Conservation (phyloP, 2,888 invertebrate genomes). For the Andrena chrysosceles region DNA sequence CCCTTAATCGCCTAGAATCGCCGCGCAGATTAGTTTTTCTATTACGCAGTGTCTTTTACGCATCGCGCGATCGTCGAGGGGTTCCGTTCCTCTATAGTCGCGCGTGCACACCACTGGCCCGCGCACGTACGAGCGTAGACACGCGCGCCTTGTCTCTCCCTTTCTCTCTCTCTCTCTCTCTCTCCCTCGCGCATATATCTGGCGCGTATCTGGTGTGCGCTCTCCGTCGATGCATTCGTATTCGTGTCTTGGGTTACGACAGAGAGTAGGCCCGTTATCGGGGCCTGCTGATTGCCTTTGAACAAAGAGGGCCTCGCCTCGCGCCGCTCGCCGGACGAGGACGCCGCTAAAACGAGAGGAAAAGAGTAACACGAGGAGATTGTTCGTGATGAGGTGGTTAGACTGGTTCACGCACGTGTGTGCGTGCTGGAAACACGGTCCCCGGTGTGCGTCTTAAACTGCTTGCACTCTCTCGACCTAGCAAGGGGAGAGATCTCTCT, state of each 20-base stretch:
- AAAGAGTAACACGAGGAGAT: conserved; percentile 83
- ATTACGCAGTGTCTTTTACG: conserved; percentile 67
- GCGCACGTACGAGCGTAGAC: conserved; percentile 18
- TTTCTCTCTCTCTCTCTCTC: neutral
- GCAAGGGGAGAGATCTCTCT: conserved; percentile 61
- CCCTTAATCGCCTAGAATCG: conserved; percentile 19
- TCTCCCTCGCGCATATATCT: conserved; percentile 34
- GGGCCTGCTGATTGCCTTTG: conserved; percentile 83
- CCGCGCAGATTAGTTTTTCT: conserved; percentile 65
- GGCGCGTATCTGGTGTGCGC: conserved; percentile 52
- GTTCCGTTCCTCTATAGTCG: conserved; percentile 45
- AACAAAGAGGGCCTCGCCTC: conserved; percentile 78
- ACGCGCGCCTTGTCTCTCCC: neutral
- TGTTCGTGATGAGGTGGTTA: conserved; percentile 85
- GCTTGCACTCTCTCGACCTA: conserved; percentile 67
- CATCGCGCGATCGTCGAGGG: conserved; percentile 55
- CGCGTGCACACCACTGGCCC: conserved; percentile 18
- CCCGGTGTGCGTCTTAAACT: conserved; percentile 75
- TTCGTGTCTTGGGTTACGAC: conserved; percentile 86
- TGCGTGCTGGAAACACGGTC: conserved; percentile 71
- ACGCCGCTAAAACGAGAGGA: conserved; percentile 74
- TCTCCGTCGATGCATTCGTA: conserved; percentile 81
- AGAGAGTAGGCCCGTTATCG: conserved; percentile 84
- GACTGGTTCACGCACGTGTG: conserved; percentile 83
- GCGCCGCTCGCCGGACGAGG: conserved; percentile 72